Base-by-base conservation (phyloP, 2,888 invertebrate species). In the Molorchus minor region DNA sequence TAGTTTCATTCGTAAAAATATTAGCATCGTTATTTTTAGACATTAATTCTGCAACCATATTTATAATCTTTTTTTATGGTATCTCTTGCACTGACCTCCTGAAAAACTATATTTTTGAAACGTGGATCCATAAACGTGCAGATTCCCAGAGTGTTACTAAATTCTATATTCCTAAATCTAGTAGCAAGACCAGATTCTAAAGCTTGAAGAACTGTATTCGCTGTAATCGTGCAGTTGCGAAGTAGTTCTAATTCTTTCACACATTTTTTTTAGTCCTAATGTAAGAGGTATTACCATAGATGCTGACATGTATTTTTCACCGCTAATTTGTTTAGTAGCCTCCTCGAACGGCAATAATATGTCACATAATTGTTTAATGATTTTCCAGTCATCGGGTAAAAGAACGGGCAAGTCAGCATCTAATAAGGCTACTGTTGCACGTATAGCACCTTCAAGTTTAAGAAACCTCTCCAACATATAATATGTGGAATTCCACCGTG, bases 281-380 rank as follows among this genome's bases (percentile, higher is more conserved):
- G 17, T 64, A 33, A 57, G 60, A 44, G 65, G 69, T 58, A 52
- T 64, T 54, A 51, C 68, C 60, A 41, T 58, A n/a, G 61, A 68
- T 63, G 56, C 57, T 13, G 58, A 33, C 46, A 58, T 46, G 16
- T 54, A 62, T 5, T 56, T 43, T 56, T 72, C 65, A 1, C 68
- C 71, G 56, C 64, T 61, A 7, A 70, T 21, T 3, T 57, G 47
- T 38, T 59, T 54, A n/a, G 70, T 71, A 2, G 67, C 65, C 2
- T 47, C 40, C 47, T 70, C 58, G 33, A 73, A 69, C 1, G 69
- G 70, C 30, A 61, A 46, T 36, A 73, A 58, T 19, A 69, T 44
- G 8, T 36, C 12, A 4, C 52, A 20, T 15, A 70, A 21, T 36
- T 71, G 67, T 58, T 60, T 62, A 10, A 62, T 19, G 12, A 65